Conservation (phyloP, 1,140 invertebrate species). For the Drosophila arawakana region DNA sequence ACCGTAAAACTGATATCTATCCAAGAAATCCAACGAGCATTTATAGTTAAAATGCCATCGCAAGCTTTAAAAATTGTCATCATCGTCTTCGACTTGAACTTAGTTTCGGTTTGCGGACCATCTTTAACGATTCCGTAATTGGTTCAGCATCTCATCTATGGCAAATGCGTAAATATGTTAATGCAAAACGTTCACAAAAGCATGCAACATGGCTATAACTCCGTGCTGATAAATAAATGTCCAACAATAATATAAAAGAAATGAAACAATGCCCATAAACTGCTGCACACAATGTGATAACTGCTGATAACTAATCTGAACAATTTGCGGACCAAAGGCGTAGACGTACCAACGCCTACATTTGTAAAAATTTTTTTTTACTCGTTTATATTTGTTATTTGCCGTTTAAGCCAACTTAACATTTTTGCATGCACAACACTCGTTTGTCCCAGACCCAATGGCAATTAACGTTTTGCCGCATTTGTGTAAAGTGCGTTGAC, state of each 20-base stretch:
- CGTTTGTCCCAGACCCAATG: slow-evolving; percentile 34
- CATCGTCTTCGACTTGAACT: background rate
- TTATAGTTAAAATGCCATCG: slow-evolving; percentile 60
- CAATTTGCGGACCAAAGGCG: slow-evolving; percentile 16
- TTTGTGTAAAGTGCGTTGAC: slow-evolving; percentile 44
- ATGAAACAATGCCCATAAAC: slow-evolving; percentile 26
- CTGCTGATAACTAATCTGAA: slow-evolving; percentile 21
- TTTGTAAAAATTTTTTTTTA: background rate
- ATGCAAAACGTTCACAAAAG: slow-evolving; percentile 69
- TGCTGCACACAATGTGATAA: slow-evolving; percentile 21
- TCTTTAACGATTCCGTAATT: slow-evolving; percentile 39
- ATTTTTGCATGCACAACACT: slow-evolving; percentile 13
- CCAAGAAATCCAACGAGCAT: slow-evolving; percentile 45
- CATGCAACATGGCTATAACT: slow-evolving; percentile 61
- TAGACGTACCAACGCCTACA: background rate
- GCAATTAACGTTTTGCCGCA: slow-evolving; percentile 56
- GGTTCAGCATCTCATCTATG: slow-evolving; percentile 36
- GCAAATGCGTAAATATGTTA: slow-evolving; percentile 19
- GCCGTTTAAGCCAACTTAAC: slow-evolving; percentile 27
- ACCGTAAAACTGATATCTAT: slow-evolving; percentile 67
- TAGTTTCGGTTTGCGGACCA: background rate
- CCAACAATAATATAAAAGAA: slow-evolving; percentile 10
- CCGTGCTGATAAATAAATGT: slow-evolving; percentile 63
- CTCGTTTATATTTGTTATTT: slow-evolving; percentile 1
- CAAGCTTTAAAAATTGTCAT: slow-evolving; percentile 25